Evolutionary conservation across 2,113 vertebrate species (phyloP).

Genomic region (Spea multiplicata): DNA sequence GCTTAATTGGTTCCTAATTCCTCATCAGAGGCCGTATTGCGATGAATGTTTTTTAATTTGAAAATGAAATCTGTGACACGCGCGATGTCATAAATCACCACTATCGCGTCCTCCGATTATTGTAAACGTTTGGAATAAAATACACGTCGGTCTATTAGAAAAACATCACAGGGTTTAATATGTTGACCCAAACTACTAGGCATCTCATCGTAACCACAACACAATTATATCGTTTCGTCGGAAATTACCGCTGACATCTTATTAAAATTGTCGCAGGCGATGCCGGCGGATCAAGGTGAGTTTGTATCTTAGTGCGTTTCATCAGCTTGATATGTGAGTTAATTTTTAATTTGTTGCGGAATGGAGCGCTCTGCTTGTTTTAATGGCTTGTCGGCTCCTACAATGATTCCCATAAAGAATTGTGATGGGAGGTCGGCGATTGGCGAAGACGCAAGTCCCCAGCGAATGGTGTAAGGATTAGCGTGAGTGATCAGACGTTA

Average conservation of each 20-base stretch:
- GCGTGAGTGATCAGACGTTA: constrained; percentile 20
- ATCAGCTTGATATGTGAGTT: background rate
- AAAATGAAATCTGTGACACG: constrained; percentile 13
- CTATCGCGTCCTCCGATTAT: constrained; percentile 18
- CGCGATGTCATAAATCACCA: constrained; percentile 1
- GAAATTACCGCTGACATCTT: constrained; percentile 17
- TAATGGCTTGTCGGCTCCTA: constrained; percentile 32
- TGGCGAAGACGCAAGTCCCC: background rate
- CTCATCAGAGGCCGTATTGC: background rate
- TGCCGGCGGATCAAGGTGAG: background rate
- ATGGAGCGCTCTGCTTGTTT: constrained; percentile 12
- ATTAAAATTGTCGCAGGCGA: constrained; percentile 5
- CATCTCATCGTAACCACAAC: background rate
- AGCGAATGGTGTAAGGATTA: background rate
- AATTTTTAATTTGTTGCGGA: constrained; percentile 15
- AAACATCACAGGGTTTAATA: constrained; percentile 20
- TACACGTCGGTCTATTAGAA: constrained; percentile 7
- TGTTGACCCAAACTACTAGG: constrained; percentile 4
- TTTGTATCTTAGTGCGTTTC: background rate
- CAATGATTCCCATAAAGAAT: background rate
- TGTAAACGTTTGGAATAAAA: constrained; percentile 25
- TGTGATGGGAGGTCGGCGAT: background rate
- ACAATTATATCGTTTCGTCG: constrained; percentile 1
- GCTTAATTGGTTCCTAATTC: background rate
- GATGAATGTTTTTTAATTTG: constrained; percentile 27